These are phyloP conservation scores for Ornithorhynchus anatinus DNA, from an alignment of 2,113 vertebrate genomes.

Conservation along the genomic window DNA sequence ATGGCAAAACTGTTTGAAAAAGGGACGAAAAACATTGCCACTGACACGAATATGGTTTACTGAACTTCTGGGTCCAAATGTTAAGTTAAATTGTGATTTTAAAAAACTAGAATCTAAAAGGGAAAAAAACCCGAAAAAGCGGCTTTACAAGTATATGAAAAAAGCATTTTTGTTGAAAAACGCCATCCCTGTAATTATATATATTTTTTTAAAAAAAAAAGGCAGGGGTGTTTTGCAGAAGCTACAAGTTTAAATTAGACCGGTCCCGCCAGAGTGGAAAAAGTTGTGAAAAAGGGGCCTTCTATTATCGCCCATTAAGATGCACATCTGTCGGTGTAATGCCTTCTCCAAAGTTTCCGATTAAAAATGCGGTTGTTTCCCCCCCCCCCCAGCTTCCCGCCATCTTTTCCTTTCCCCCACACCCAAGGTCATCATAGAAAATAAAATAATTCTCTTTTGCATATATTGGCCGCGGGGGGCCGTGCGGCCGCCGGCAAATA, in stretches of 20 bases:
- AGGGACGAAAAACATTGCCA: no score
- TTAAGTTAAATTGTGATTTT: no score
- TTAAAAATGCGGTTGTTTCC: constrained; percentile 39
- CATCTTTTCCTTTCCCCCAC: constrained; percentile 67
- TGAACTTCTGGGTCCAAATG: no score
- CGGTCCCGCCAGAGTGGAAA: not conserved
- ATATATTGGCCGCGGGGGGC: not conserved
- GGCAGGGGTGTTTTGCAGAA: not conserved
- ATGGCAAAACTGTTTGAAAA: no score
- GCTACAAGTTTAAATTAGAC: not conserved
- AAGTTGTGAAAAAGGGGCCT: not conserved
- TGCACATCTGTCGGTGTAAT: not conserved
- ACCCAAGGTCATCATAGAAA: constrained; percentile 66
- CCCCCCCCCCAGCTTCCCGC: constrained; percentile 46
- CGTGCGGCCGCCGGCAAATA: not conserved
- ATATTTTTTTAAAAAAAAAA: not conserved
- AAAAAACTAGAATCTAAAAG: no score
- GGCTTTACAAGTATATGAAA: not conserved
- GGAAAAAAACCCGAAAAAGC: no score
- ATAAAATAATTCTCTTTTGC: not conserved
- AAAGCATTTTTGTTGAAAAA: not conserved
- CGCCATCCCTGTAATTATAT: not conserved
- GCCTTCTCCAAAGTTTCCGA: constrained; percentile 60
- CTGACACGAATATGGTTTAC: no score
- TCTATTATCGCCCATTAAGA: not conserved